These are phyloP conservation scores for Poecilia gillii DNA, from an alignment of 2,797 vertebrate genomes.

Conservation along the genomic window DNA sequence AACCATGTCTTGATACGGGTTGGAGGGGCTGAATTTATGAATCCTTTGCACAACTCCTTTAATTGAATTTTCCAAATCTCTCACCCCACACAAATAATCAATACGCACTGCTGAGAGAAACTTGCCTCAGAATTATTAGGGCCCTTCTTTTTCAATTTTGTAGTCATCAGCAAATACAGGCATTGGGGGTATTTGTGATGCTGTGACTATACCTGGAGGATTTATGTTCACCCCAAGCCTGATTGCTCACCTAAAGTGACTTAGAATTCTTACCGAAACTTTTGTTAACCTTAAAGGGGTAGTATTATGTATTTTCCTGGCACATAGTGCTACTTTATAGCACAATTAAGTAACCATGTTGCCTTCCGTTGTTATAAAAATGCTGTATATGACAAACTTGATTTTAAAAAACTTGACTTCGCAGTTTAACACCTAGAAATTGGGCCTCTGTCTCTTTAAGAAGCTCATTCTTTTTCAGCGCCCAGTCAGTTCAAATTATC, in stretches of 20 bases:
- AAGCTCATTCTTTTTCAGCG: too few relatives aligned
- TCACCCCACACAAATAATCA: conserved; percentile 99
- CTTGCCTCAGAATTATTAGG: conserved; percentile 99
- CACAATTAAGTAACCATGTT: too few relatives aligned
- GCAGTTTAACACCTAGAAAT: too few relatives aligned
- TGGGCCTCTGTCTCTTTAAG: too few relatives aligned
- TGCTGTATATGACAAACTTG: too few relatives aligned
- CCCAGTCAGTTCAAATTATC: too few relatives aligned
- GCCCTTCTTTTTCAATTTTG: conserved; percentile 97
- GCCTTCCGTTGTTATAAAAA: too few relatives aligned
- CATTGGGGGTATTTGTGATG: conserved; percentile 89
- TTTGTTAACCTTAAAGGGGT: conserved; percentile 74
- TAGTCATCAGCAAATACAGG: conserved; percentile 98
- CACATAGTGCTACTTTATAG: too few relatives aligned
- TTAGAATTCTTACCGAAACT: conserved; percentile 81
- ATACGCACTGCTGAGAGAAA: conserved; percentile 95
- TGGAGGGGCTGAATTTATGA: conserved; percentile 95
- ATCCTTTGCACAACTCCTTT: conserved; percentile 99
- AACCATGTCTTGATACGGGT: conserved; percentile 92
- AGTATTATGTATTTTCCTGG: conserved; percentile 35
- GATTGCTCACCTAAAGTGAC: conserved; percentile 87
- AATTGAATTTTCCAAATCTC: conserved; percentile 99
- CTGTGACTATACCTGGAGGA: conserved; percentile 83
- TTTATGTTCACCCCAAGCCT: conserved; percentile 86
- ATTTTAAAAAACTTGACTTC: too few relatives aligned